These are phyloP conservation scores for Trachelus iudaicus DNA, from an alignment of 2,888 invertebrate genomes.

Conservation along the genomic window DNA sequence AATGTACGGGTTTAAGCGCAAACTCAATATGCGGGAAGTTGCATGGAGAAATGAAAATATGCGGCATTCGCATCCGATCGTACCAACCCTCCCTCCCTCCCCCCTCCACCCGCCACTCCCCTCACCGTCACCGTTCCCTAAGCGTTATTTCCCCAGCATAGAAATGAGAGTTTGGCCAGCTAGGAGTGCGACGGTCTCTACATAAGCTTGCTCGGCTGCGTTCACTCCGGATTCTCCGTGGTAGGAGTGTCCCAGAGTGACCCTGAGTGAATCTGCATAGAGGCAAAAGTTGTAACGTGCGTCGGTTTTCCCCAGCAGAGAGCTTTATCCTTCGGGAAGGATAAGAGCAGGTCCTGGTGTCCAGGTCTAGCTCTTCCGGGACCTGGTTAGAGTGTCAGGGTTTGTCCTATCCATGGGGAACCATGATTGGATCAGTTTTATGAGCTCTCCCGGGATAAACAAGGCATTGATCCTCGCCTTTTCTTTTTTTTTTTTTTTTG, in stretches of 20 bases:
- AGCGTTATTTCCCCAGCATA: neutral
- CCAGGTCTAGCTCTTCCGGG: neutral
- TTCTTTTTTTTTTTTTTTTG: neutral
- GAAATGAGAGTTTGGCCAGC: neutral
- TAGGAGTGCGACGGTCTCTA: neutral
- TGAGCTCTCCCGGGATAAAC: slow-evolving; percentile 67
- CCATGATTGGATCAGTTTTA: slow-evolving; percentile 70
- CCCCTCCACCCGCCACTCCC: accelerated
- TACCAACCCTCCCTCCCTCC: neutral
- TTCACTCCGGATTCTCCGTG: neutral
- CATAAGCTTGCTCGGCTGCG: neutral
- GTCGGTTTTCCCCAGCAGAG: neutral
- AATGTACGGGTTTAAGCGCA: neutral
- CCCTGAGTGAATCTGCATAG: slow-evolving; percentile 43
- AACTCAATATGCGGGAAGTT: neutral
- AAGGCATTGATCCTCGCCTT: slow-evolving; percentile 57
- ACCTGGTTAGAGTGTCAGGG: neutral
- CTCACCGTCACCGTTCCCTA: neutral
- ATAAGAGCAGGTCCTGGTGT: neutral
- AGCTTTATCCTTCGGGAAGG: neutral
- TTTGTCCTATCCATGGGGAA: slow-evolving; percentile 41
- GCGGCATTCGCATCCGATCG: neutral
- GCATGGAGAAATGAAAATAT: neutral
- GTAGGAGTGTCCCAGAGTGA: slow-evolving; percentile 24
- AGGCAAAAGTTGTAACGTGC: slow-evolving; percentile 36